Percentiles rank a stretch among this genome's conserved stretches.
phyloP scores from a whole-genome alignment of 2,888 invertebrate genomes.

The Caenorhabditis becei region DNA sequence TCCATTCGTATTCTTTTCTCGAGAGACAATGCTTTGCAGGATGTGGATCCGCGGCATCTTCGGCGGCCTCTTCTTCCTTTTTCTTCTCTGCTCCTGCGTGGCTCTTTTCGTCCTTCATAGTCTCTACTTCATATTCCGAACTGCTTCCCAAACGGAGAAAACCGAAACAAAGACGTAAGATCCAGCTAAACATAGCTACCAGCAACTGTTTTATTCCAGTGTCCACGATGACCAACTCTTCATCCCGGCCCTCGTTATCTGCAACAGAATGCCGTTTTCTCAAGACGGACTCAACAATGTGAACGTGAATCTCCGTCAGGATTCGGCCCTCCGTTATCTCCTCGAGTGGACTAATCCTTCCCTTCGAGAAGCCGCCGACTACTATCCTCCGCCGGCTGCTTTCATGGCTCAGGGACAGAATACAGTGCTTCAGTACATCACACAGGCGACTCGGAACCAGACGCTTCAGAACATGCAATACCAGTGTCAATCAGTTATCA shows the following conservation, averaged over 20 bases:
- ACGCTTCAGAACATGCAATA: conserved; percentile 67
- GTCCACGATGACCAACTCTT: conserved; percentile 63
- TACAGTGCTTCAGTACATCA: conserved; percentile 57
- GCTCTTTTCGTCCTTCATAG: conserved; percentile 73
- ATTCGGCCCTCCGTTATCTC: conserved; percentile 68
- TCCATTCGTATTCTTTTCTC: background rate
- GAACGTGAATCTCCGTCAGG: conserved; percentile 64
- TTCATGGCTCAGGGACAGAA: conserved; percentile 56
- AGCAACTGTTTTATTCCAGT: conserved; percentile 40
- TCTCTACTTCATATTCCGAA: conserved; percentile 72
- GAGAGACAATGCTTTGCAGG: conserved; percentile 14
- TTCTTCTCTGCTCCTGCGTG: conserved; percentile 63
- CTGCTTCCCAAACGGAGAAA: conserved; percentile 64
- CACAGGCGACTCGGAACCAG: conserved; percentile 53
- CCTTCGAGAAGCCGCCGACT: conserved; percentile 66
- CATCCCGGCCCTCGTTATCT: conserved; percentile 72
- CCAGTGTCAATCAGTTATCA: conserved; percentile 70
- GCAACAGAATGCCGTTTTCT: conserved; percentile 73
- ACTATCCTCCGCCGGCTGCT: conserved; percentile 46
- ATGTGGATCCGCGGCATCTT: conserved; percentile 57
- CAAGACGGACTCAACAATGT: conserved; percentile 68
- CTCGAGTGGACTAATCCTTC: conserved; percentile 73
- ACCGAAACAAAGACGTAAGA: conserved; percentile 67
- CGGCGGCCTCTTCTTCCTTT: conserved; percentile 62
- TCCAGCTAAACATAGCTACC: background rate